A percentile compares a stretch with the other conserved stretches of the same genome.
phyloP scores from a whole-genome alignment of 2,888 invertebrate genomes.

The Acrobasis consociella region DNA sequence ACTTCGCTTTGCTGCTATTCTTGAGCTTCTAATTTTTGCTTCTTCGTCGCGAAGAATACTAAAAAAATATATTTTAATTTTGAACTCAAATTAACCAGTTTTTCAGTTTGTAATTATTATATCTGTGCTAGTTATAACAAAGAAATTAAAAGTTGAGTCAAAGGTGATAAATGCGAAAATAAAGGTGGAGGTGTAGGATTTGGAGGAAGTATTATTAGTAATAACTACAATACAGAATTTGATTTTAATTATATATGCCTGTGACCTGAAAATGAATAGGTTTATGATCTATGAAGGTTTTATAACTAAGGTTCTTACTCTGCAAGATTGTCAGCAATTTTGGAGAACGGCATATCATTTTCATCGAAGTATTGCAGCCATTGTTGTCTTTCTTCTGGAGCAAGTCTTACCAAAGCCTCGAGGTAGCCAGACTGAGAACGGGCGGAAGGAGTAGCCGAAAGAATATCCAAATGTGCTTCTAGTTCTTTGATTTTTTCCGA shows the following conservation, averaged over 20 bases:
- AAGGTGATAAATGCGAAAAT: no score
- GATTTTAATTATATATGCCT: no score
- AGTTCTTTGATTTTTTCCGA: slow-evolving; percentile 49
- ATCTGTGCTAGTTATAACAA: no score
- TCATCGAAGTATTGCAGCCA: slow-evolving; percentile 63
- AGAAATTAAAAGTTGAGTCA: no score
- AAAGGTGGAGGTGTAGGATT: no score
- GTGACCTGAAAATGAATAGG: no score
- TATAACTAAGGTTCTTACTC: slow-evolving; percentile 48
- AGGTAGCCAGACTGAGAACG: slow-evolving; percentile 52
- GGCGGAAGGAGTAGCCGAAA: slow-evolving; percentile 54
- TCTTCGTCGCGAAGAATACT: slow-evolving; percentile 68
- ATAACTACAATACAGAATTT: no score
- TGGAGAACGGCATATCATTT: slow-evolving; percentile 52
- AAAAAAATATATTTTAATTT: slow-evolving; percentile 27
- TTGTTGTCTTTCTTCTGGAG: slow-evolving; percentile 58
- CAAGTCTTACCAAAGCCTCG: slow-evolving; percentile 59
- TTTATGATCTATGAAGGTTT: no score
- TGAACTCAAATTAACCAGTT: no score
- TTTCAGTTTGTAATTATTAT: no score
- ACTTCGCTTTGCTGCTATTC: slow-evolving; percentile 44
- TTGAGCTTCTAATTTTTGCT: slow-evolving; percentile 43
- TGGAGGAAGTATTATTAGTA: no score
- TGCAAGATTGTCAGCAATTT: slow-evolving; percentile 64
- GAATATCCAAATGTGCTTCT: slow-evolving; percentile 56